A percentile compares a stretch with the other conserved stretches of the same genome.
phyloP scores from a whole-genome alignment of 2,888 invertebrate genomes.

The Anorthoa munda region DNA sequence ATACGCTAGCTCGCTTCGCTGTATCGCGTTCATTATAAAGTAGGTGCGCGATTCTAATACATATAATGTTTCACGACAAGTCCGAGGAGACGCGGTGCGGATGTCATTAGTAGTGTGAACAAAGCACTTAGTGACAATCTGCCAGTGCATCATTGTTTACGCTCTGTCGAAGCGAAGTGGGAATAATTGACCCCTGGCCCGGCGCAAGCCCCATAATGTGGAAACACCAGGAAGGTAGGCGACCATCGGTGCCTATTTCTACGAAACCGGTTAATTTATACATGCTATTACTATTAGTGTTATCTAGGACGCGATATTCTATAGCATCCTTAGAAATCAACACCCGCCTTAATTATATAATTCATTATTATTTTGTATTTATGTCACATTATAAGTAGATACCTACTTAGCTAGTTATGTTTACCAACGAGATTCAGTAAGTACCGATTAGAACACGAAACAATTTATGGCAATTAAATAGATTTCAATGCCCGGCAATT shows the following conservation, averaged over 20 bases:
- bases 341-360: slow-evolving; percentile 29
- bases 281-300: slow-evolving; percentile 60
- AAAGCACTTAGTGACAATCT: slow-evolving; percentile 54
- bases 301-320: slow-evolving; percentile 55
- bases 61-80: slow-evolving; percentile 55
- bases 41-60: slow-evolving; percentile 45
- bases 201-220: slow-evolving; percentile 70
- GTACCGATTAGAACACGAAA: not conserved
- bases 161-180: slow-evolving; percentile 69
- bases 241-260: slow-evolving; percentile 65
- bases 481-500: not conserved
- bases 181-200: slow-evolving; percentile 77
- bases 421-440: too few relatives aligned
- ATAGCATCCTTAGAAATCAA: slow-evolving; percentile 43
- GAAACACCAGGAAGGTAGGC: slow-evolving; percentile 77
- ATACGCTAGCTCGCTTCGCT: slow-evolving; percentile 58
- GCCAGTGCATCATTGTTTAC: slow-evolving; percentile 64
- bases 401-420: not conserved
- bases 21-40: slow-evolving; percentile 52
- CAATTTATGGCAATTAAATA: not conserved
- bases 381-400: not conserved
- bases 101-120: slow-evolving; percentile 53
- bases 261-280: slow-evolving; percentile 73
- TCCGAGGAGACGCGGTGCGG: slow-evolving; percentile 29
- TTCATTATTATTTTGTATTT: slow-evolving; percentile 5